phyloP scores from a whole-genome alignment of 1,140 invertebrate genomes.

The Macrocentrus cingulum region DNA sequence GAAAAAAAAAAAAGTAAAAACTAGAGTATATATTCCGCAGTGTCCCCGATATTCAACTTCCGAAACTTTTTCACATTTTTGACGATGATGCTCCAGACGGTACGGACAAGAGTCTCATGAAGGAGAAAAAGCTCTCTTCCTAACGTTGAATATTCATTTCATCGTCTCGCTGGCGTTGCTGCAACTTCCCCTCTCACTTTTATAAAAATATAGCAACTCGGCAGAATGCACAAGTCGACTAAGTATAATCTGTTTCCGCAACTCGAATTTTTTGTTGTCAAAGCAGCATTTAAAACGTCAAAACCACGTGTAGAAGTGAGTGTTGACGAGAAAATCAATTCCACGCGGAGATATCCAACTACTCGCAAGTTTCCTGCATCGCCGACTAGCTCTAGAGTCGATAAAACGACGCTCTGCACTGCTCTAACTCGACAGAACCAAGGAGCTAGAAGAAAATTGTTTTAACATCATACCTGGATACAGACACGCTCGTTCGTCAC shows the following conservation, averaged over 20 bases:
- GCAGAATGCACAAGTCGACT: not conserved
- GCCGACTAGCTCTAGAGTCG: not conserved
- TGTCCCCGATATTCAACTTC: slow-evolving; percentile 4
- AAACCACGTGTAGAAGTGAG: no score
- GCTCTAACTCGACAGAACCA: no score
- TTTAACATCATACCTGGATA: slow-evolving; percentile 56
- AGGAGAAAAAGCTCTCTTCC: slow-evolving; percentile 42
- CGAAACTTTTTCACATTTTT: slow-evolving; percentile 38
- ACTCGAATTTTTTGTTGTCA: no score
- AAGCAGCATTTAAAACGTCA: no score
- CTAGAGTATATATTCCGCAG: not conserved
- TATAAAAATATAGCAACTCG: slow-evolving; percentile 11
- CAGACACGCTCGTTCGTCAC: slow-evolving; percentile 62
- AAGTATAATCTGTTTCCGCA: no score
- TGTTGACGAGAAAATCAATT: no score
- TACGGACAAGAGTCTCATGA: slow-evolving; percentile 16
- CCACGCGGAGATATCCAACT: not conserved
- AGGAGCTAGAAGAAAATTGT: not conserved
- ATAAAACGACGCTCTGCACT: no score
- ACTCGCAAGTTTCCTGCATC: not conserved
- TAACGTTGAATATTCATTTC: slow-evolving; percentile 57
- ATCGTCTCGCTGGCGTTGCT: slow-evolving; percentile 36
- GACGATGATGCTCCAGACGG: slow-evolving; percentile 43
- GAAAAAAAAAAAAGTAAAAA: no score
- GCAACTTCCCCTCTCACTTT: slow-evolving; percentile 41